Evolutionary conservation across 2,888 invertebrate genomes (phyloP), one percentile per base, ranked within the genome.

Genomic region (Disparrhopalites patrizii): DNA sequence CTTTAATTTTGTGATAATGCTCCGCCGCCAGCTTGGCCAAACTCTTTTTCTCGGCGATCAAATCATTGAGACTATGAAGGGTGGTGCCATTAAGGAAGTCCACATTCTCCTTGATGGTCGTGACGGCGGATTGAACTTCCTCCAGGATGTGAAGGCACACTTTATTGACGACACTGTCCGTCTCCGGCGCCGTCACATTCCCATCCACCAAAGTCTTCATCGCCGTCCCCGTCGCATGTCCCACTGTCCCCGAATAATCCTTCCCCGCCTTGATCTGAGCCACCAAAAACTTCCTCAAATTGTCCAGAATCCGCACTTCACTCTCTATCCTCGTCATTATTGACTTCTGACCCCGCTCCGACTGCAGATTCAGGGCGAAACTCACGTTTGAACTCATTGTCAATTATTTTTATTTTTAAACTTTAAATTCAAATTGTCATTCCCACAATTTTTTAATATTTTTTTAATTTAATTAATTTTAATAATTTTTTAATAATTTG

Each of bases 221-320:
- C 54, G 91, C 91, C 79, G 91, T 90, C 61, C 85, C 83, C 47
- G 90, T 89, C 27, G 91, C 87, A n/a, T 88, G 85, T 65, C 86
- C 85, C 64, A 96, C 84, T 13, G 90, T 89, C 38, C 88, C 82
- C 1, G 94, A 91, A 80, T 96, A 96, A 77, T 96, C 94, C 74
- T 90, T 85, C 79, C 96, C 96, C 77, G 90, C 90, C 81, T 93
- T 92, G 79, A 93, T 88, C 81, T 94, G 91, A 74, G 88, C 86
- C 74, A 87, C 85, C 65, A 96, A 84, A 77, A 93, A 92, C 70
- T 93, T 83, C 77, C 90, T 89, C 87, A 96, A 93, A 71, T 88
- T 88, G 78, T 96, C 96, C 83, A 96, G 85, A 55, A 96, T 86
- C 73, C 92, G 85, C 66, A 96, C 84, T 81, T 96, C 96, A 23